Conservation (phyloP, 2,888 invertebrate species). For the Acrobasis suavella region DNA sequence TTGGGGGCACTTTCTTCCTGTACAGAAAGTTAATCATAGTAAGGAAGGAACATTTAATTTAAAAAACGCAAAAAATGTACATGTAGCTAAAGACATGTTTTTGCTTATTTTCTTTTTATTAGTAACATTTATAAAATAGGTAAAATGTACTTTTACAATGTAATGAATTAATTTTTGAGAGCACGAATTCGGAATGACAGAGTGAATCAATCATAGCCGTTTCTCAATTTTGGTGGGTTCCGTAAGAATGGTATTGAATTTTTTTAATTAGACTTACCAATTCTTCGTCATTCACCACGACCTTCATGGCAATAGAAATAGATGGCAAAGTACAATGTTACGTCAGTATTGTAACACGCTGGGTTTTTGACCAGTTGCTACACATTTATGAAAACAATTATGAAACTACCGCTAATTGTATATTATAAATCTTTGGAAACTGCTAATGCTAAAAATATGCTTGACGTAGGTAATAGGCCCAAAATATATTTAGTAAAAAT, state of each 20-base stretch:
- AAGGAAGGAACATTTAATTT: no score
- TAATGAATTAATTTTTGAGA: not conserved
- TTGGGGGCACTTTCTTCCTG: no score
- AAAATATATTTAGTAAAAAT: no score
- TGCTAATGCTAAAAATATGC: not conserved
- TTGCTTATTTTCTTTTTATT: no score
- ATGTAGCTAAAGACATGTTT: no score
- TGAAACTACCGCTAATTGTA: no score
- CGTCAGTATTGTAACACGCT: not conserved
- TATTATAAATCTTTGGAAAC: no score
- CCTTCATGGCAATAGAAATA: slow-evolving; percentile 11
- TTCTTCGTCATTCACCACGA: slow-evolving; percentile 8
- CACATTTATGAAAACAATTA: not conserved
- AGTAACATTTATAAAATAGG: no score
- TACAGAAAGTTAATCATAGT: no score
- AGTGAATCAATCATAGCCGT: slow-evolving; percentile 2
- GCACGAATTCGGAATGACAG: not conserved
- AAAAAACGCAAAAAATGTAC: no score
- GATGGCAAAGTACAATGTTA: not conserved
- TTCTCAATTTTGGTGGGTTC: slow-evolving; percentile 7
- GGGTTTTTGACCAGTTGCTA: not conserved
- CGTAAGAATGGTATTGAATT: slow-evolving; percentile 16
- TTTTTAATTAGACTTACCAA: slow-evolving; percentile 13
- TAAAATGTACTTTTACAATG: no score
- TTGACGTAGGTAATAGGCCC: no score